Base-by-base conservation (phyloP, 2,113 vertebrate genomes). In the Charina bottae region DNA sequence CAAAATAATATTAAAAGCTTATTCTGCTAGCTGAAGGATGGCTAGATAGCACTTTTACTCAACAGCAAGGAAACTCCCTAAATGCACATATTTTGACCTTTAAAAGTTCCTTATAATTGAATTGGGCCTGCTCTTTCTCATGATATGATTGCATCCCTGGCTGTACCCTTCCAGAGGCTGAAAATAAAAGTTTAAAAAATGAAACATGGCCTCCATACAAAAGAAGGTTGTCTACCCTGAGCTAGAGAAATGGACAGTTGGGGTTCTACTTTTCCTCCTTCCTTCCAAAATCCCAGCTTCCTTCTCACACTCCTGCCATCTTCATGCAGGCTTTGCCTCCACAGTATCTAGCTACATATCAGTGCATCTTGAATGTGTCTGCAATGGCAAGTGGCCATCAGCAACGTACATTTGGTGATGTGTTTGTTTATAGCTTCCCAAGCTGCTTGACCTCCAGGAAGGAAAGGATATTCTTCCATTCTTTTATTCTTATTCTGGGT, bases 311-410 rank as follows among this genome's bases (percentile, higher is more conserved):
- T n/a, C 28, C 37, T 62, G 72, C 23, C 72, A 13, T 42, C 28
- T 55, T 54, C 89, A 78, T 68, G 60, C 11, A 54, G 17, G 33
- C 13, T 13, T 60, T 55, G 4, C 90, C 78, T 87, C 55, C 26
- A 17, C 55, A 54, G 5, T 37, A 46, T 84, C 89, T 87, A 2
- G 54, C 21, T 24, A 83, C 56, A 62, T 90, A 90, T 90, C 89
- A 23, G 55, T 60, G 85, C n/a, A 87, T 90, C 85, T 93, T 93
- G 54, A 90, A 93, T 60, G 42, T 83, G 64, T 54, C 55, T 60
- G 46, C 86, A 89, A 85, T 54, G 28, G 85, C 64, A 55, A 58
- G 55, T n/a, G 28, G 55, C 55, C 78, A 64, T 85, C 33, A 62
- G 64, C 55, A 78, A 87, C 85, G 83, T 42, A 90, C 87, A 93